phyloP scores from a whole-genome alignment of 1,140 invertebrate species.

The Capitella teleta region DNA sequence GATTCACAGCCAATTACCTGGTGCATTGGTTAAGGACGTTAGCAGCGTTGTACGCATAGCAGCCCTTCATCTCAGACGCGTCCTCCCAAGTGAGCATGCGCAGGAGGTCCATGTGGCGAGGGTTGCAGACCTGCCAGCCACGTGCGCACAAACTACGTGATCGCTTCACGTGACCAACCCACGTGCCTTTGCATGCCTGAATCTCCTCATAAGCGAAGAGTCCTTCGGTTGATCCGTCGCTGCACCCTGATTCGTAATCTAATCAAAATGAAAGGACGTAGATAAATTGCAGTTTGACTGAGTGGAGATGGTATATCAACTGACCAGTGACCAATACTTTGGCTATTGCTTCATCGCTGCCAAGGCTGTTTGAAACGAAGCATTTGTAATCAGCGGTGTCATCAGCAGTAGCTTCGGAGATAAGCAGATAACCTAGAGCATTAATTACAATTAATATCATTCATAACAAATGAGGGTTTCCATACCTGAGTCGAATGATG shows the following conservation, averaged over 20 bases:
- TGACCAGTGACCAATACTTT: conserved; percentile 30
- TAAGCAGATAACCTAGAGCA: conserved; percentile 30
- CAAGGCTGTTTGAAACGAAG: conserved; percentile 34
- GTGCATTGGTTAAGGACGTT: conserved; percentile 21
- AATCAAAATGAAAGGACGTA: no score
- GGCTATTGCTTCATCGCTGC: conserved; percentile 31
- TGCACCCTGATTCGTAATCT: conserved; percentile 28
- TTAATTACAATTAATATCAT: no score
- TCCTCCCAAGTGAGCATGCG: conserved; percentile 24
- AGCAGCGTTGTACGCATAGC: conserved; percentile 33
- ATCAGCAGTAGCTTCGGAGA: conserved; percentile 24
- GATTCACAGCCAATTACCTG: no score
- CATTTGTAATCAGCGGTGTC: conserved; percentile 35
- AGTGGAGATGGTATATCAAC: no score
- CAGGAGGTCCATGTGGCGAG: conserved; percentile 18
- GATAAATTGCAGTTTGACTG: no score
- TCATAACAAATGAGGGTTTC: no score
- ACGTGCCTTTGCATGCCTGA: conserved; percentile 26
- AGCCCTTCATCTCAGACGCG: conserved; percentile 24
- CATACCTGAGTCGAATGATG: conserved; percentile 27
- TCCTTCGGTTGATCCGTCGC: conserved; percentile 23
- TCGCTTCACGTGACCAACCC: conserved; percentile 29
- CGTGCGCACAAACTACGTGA: conserved; percentile 22
- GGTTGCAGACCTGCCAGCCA: conserved; percentile 31
- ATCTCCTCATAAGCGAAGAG: conserved; percentile 21